Base-by-base conservation (phyloP, 2,888 invertebrate species). In the Conops quadrifasciatus region DNA sequence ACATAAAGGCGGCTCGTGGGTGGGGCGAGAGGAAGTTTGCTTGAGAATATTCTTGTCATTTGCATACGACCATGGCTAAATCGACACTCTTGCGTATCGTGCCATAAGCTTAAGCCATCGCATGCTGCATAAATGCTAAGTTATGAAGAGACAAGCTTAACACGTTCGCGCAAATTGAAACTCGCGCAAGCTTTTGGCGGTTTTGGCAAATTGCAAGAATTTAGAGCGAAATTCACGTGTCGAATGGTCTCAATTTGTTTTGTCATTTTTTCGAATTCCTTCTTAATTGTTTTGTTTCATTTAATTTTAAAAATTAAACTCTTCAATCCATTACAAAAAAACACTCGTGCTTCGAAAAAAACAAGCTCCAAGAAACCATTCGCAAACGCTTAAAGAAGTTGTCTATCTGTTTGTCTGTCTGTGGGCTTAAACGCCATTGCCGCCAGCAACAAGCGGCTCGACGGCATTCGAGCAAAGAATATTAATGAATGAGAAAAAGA, bases 121-220 rank as follows among this genome's bases (percentile, higher is more conserved):
- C 4, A 58, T n/a, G n/a, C 5, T 36, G 36, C 9, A 36, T n/a
- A 36, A 36, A 58, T 28, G 15, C 58, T 24, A 58, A 58, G 16
- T 58, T 58, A 58, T 58, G 58, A 58, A 24, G 15, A 13, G 26
- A 3, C 3, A 58, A 58, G 13, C 28, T 28, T 28, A 16, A 28
- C 58, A 58, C 58, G 28, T 58, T 58, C 28, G 28, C n/a, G 58
- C 11, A 56, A 21, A 58, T 58, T 58, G 58, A 58, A 26, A 24
- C 15, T 13, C 11, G 16, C 3, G 9, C 21, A 58, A 58, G 58
- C 26, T 58, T 24, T 58, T 16, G 16, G 5, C 28, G 2, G 28
- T 16, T 36, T 36, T 36, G n/a, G n/a, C 9, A 4, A 36, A 36
- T 36, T 36, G 36, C n/a, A 36, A 36, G 36, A 36, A 36, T 36